Evolutionary conservation across 2,797 vertebrate species (phyloP).

Genomic region (Periparus ater): DNA sequence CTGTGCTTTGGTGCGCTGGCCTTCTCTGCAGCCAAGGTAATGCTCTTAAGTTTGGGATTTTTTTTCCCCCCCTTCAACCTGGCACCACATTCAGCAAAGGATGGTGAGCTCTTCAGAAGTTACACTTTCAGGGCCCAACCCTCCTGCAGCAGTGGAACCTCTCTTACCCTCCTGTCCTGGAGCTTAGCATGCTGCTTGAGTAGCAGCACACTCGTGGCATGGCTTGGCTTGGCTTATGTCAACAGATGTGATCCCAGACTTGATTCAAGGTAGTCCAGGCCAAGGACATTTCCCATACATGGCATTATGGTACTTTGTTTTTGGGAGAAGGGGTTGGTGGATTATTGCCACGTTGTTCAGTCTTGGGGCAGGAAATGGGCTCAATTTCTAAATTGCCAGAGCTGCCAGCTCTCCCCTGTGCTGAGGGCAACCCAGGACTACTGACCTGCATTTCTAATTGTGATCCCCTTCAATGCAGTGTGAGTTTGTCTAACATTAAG

Average conservation of each 20-base stretch:
- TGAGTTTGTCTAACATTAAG: background rate
- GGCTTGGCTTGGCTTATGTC: background rate
- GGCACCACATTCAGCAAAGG: background rate
- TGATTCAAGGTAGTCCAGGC: background rate
- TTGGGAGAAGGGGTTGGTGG: background rate
- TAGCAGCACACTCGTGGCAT: background rate
- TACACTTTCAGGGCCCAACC: background rate
- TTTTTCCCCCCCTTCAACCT: background rate
- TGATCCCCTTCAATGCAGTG: background rate
- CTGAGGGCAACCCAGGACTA: background rate
- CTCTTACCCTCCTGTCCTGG: background rate
- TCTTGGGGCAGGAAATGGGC: background rate
- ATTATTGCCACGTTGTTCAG: background rate
- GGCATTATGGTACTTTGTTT: background rate
- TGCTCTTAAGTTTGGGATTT: background rate
- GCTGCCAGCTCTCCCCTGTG: background rate
- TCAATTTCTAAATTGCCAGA: background rate
- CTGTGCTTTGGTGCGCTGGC: slow-evolving; percentile 91
- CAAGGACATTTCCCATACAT: background rate
- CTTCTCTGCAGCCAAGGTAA: slow-evolving; percentile 95
- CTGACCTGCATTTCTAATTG: background rate
- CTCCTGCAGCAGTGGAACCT: no score
- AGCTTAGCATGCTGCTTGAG: background rate
- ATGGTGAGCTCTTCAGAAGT: accelerated
- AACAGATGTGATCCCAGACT: background rate